phyloP scores from a whole-genome alignment of 2,888 invertebrate species.

The Coronaproctus castanopsis region DNA sequence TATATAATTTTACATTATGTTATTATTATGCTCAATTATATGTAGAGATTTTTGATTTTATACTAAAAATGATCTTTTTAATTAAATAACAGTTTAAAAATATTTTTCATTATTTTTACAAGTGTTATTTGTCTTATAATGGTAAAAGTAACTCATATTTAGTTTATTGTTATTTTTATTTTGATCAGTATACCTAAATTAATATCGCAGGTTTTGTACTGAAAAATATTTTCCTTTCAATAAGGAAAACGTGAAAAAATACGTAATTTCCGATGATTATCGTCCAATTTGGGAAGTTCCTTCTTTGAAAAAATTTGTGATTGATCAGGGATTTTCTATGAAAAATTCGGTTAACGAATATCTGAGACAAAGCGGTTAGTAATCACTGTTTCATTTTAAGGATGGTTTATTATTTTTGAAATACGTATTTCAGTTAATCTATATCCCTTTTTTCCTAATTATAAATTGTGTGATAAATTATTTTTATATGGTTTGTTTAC shows the following conservation, averaged over 20 bases:
- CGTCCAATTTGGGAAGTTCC: slow-evolving; percentile 85
- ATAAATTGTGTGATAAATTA: background rate
- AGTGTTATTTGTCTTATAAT: too few species aligned
- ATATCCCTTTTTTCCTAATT: background rate
- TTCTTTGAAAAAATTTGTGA: slow-evolving; percentile 47
- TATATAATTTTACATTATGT: too few species aligned
- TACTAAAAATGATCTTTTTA: too few species aligned
- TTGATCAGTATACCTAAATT: too few species aligned
- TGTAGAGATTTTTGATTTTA: too few species aligned
- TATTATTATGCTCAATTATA: too few species aligned
- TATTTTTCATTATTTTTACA: too few species aligned
- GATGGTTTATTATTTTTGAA: background rate
- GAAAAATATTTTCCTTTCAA: slow-evolving; percentile 80
- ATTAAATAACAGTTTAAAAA: too few species aligned
- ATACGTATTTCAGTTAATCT: too few species aligned
- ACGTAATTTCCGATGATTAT: slow-evolving; percentile 87
- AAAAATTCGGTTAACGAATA: slow-evolving; percentile 68
- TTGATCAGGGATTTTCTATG: slow-evolving; percentile 55
- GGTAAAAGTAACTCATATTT: too few species aligned
- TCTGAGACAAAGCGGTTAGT: slow-evolving; percentile 29
- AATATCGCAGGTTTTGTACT: slow-evolving; percentile 59
- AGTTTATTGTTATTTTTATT: too few species aligned
- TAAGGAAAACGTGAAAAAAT: slow-evolving; percentile 54
- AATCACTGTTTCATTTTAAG: background rate
- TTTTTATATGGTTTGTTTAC: too few species aligned